A percentile compares a stretch with the other conserved stretches of the same genome.
These are phyloP conservation scores for Cheilosia urbana DNA, from an alignment of 2,888 invertebrate species.

Conservation along the genomic window DNA sequence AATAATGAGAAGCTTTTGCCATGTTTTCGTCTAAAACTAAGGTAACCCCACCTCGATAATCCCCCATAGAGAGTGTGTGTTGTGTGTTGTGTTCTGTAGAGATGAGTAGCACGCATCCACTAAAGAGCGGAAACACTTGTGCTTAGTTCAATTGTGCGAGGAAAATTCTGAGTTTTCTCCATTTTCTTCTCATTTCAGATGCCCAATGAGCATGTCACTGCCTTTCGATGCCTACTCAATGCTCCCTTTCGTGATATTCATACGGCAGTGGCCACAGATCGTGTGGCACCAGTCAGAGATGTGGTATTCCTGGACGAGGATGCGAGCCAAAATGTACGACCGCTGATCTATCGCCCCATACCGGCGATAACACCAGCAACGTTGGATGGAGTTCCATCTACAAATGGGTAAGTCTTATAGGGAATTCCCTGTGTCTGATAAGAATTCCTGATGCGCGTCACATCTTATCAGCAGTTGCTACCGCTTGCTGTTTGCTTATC, in stretches of 20 bases:
- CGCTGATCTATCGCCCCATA: constrained; percentile 81
- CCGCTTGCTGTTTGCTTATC: constrained; percentile 33
- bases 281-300: constrained; percentile 81
- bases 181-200: constrained; percentile 78
- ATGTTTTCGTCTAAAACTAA: constrained; percentile 61
- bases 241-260: constrained; percentile 81
- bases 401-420: constrained; percentile 66
- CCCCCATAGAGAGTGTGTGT: constrained; percentile 14
- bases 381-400: constrained; percentile 42
- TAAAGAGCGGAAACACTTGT: constrained; percentile 13
- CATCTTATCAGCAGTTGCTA: constrained; percentile 46
- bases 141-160: constrained; percentile 12
- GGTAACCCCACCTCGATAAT: constrained; percentile 39
- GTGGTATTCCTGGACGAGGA: constrained; percentile 81
- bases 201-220: constrained; percentile 79
- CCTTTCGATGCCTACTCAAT: constrained; percentile 81
- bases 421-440: constrained; percentile 55
- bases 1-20: constrained; percentile 55
- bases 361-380: constrained; percentile 57
- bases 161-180: constrained; percentile 61
- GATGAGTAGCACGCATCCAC: constrained; percentile 29
- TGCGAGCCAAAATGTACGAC: constrained; percentile 79
- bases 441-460: constrained; percentile 31
- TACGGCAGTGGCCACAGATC: constrained; percentile 78
- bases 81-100: not conserved